A percentile compares a stretch with the other conserved stretches of the same genome.
Evolutionary conservation across 2,888 invertebrate species (phyloP).

Genomic region (Eudemis profundana): DNA sequence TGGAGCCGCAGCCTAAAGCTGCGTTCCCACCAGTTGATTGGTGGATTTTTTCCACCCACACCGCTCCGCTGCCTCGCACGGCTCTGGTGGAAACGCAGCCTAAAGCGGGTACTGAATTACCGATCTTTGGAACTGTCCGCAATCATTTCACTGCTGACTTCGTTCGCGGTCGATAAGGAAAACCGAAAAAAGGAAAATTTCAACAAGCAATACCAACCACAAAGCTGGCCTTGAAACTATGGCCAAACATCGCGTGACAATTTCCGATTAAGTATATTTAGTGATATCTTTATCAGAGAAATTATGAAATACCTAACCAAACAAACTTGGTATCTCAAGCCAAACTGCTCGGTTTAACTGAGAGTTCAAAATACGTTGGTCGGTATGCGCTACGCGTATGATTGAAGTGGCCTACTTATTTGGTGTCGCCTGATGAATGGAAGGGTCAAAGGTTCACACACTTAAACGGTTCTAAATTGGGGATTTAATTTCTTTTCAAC

Average conservation of each 20-base stretch:
- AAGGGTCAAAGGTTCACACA: background rate
- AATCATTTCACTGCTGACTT: no score
- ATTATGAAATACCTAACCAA: background rate
- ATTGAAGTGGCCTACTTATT: background rate
- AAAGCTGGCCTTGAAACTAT: conserved; percentile 2
- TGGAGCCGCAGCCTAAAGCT: no score
- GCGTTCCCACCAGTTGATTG: no score
- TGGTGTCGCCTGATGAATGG: background rate
- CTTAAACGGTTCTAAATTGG: background rate
- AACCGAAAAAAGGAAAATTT: background rate
- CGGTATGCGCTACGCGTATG: background rate
- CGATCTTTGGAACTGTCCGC: no score
- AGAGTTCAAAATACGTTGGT: background rate
- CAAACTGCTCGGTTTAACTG: background rate
- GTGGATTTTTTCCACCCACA: no score
- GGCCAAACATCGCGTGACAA: conserved; percentile 20
- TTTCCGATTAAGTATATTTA: background rate
- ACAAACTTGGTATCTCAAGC: background rate
- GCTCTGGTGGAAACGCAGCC: no score
- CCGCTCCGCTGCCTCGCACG: no score
- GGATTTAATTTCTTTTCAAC: background rate
- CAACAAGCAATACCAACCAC: background rate
- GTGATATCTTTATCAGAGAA: background rate
- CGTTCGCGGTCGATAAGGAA: no score
- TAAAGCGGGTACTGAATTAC: no score